These are phyloP conservation scores for Leptura quadrifasciata DNA, from an alignment of 2,888 invertebrate species.

Conservation along the genomic window DNA sequence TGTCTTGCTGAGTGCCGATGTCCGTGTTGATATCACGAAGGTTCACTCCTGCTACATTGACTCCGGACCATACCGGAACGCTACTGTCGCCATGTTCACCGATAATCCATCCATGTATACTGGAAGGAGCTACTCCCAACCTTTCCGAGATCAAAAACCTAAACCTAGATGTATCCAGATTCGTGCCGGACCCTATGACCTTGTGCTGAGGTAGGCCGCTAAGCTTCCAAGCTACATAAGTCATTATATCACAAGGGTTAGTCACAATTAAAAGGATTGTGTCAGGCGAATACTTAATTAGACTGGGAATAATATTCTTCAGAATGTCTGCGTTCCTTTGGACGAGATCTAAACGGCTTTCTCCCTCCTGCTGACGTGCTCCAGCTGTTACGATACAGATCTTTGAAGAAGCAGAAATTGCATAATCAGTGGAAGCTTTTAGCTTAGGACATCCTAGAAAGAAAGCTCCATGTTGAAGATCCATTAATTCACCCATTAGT, in stretches of 20 bases:
- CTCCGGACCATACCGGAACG: constrained; percentile 95
- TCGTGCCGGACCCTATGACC: constrained; percentile 94
- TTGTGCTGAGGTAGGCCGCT: constrained; percentile 90
- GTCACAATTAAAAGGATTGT: constrained; percentile 91
- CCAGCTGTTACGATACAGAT: constrained; percentile 94
- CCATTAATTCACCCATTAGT: constrained; percentile 92
- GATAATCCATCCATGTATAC: constrained; percentile 94
- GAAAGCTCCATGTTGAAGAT: constrained; percentile 91
- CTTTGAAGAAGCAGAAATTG: constrained; percentile 85
- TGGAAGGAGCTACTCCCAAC: constrained; percentile 87
- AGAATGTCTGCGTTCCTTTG: constrained; percentile 94
- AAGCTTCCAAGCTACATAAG: constrained; percentile 95
- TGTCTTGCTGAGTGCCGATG: constrained; percentile 83
- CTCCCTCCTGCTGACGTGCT: constrained; percentile 93
- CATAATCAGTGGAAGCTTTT: constrained; percentile 77
- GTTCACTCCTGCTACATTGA: constrained; percentile 92
- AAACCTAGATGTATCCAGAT: constrained; percentile 94
- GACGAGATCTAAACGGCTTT: constrained; percentile 89
- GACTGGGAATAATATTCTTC: constrained; percentile 88
- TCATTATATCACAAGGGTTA: constrained; percentile 94
- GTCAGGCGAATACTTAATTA: constrained; percentile 90
- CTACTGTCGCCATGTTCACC: constrained; percentile 92
- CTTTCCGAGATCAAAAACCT: constrained; percentile 90
- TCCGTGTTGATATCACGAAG: constrained; percentile 85
- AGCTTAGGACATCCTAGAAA: constrained; percentile 86